Evolutionary conservation across 2,797 vertebrate species (phyloP), one percentile per base, ranked within the genome.

Genomic region (Tokudaia muenninki): DNA sequence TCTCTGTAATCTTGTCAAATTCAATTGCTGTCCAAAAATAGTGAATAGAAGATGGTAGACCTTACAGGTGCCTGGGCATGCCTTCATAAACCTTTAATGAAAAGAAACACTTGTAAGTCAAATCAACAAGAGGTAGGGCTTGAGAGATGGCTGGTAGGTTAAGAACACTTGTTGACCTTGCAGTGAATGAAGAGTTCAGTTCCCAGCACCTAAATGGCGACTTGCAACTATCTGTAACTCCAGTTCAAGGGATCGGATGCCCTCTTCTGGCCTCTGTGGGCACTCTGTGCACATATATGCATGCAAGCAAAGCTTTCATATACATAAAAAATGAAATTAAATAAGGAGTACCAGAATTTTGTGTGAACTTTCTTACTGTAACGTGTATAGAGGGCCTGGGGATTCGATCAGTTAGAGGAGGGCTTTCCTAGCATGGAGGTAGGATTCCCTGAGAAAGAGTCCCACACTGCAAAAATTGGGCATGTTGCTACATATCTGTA

Each of bases 21-120:
- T 47, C 70, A 95, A 52, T n/a, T 22, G 65, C 86, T 78, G n/a
- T 81, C 31, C 72, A 87, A 93, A 82, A 67, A 34, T 83, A 41
- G 63, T 55, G 41, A 86, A 47, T 11, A 70, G 70, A 84, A 90
- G 90, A 90, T n/a, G 19, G 19, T 24, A 22, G 37, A 47, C 19
- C 31, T 67, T 55, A 4, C 21, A 55, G 9, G 8, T 9, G 37
- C 55, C 57, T 89, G 24, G 55, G 59, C 78, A 78, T 52, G 52
- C 6, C 37, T 47, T 8, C 17, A 77, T 63, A 65, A 95, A 94
- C 26, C 24, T 19, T 29, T 47, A 91, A 92, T 80, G 90, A 31
- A 67, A 31, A 92, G 1, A 24, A 80, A 94, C 13, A 55, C 7
- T 59, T 17, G 57, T 22, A 90, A 83, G 77, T 74, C 77, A 91